Base-by-base conservation (phyloP, 2,797 vertebrate genomes). In the Spea hammondii region DNA sequence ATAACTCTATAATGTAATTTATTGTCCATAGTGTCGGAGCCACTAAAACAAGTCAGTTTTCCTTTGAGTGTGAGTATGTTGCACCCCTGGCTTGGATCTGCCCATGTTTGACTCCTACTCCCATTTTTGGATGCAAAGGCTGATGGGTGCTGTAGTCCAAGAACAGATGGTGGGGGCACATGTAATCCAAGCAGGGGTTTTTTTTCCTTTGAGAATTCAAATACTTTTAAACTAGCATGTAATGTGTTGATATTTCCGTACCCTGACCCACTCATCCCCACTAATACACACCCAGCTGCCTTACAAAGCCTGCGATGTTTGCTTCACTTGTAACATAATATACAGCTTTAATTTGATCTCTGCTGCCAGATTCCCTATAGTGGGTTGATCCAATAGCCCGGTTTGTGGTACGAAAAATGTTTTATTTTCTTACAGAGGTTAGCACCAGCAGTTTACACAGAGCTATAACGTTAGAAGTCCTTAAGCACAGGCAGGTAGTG, bases 241-340 rank as follows among this genome's bases (percentile, higher is more conserved):
- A 53, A 47, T 50, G 17, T 17, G 3, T 32, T 3, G n/a, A 70
- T 32, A 32, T 70, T 13, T 10, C 5, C 32, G 6, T 57, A 32
- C 32, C 32, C 32, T 32, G 11, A 59, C 10, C 5, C 55, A 13
- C 4, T 11, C 59, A 62, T 6, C 59, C 14, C 59, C 59, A 62
- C 59, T 62, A 62, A 17, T 12, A 65, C n/a, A 80, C 72, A 80
- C 79, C 60, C 67, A 65, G 67, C 73, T 80, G 73, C 79, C 79
- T 80, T 79, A 79, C 32, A 64, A 44, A 70, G 32, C 46, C 44
- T 50, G 67, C 7, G 17, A 54, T 74, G 57, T 79, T 13, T 46
- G 73, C 48, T 67, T 47, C 11, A 55, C 8, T 54, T 59, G 10
- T 54, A 51, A 72, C 59, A 51, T 9, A 6, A 74, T 65, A 79